A percentile compares a stretch with the other conserved stretches of the same genome.
phyloP scores from a whole-genome alignment of 2,888 invertebrate species.

The Coenonympha arcania region DNA sequence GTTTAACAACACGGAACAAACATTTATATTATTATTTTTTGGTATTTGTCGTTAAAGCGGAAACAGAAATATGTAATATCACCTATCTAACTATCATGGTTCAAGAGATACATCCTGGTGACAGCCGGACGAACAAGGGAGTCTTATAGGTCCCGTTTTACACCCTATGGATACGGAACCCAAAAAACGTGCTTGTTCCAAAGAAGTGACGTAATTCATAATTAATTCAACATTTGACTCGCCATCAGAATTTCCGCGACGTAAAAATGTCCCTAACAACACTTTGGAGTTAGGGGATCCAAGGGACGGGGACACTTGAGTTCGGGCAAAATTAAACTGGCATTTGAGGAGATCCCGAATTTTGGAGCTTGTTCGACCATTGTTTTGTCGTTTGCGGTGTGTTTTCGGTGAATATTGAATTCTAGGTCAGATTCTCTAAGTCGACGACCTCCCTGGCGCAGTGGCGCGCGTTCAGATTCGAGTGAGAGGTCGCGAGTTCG shows the following conservation, averaged over 20 bases:
- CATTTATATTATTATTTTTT: too few relatives aligned
- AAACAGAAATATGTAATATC: too few relatives aligned
- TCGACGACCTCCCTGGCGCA: too few relatives aligned
- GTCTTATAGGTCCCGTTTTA: too few relatives aligned
- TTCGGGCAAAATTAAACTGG: conserved; percentile 32
- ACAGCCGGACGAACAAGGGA: too few relatives aligned
- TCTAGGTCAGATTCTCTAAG: background rate
- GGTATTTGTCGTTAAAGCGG: too few relatives aligned
- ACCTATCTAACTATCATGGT: too few relatives aligned
- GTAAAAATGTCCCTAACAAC: conserved; percentile 27
- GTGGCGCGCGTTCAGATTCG: too few relatives aligned
- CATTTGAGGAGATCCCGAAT: conserved; percentile 24
- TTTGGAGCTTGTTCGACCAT: conserved; percentile 21
- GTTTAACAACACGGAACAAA: too few relatives aligned
- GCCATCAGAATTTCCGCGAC: conserved; percentile 17
- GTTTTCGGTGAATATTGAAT: conserved; percentile 6
- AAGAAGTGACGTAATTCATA: conserved; percentile 3
- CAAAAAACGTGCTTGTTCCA: background rate
- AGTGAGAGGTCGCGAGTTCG: too few relatives aligned
- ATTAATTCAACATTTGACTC: conserved; percentile 17
- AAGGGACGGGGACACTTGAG: conserved; percentile 18
- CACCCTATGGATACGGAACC: too few relatives aligned
- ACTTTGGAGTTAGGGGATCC: conserved; percentile 25
- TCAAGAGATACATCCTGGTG: too few relatives aligned
- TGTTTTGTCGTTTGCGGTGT: conserved; percentile 22